A percentile compares a stretch with the other conserved stretches of the same genome.
Conservation (phyloP, 2,888 invertebrate genomes). For the Drosophila suboccidentalis region DNA sequence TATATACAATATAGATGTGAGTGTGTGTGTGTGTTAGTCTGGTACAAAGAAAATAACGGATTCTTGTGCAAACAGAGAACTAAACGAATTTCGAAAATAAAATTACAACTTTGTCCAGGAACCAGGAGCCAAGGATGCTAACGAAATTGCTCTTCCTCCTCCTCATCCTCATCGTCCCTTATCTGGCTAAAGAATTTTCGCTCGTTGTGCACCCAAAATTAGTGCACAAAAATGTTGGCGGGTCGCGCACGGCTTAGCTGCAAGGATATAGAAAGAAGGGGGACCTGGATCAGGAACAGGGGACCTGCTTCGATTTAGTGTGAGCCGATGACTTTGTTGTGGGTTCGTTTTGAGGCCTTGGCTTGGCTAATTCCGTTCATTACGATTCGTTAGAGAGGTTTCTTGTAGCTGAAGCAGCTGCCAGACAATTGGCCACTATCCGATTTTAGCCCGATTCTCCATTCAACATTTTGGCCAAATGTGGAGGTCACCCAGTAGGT, state of each 20-base stretch:
- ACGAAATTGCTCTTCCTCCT: conserved; percentile 57
- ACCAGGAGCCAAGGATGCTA: conserved; percentile 59
- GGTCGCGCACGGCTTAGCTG: conserved; percentile 65
- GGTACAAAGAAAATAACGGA: conserved; percentile 77
- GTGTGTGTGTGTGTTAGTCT: conserved; percentile 25
- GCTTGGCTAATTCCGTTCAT: conserved; percentile 69
- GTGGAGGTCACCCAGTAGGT: conserved; percentile 12
- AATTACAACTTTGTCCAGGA: conserved; percentile 77
- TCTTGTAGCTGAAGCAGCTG: conserved; percentile 32
- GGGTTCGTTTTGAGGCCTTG: conserved; percentile 16
- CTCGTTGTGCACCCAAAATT: conserved; percentile 61
- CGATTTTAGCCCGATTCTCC: conserved; percentile 28
- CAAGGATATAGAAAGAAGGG: not conserved
- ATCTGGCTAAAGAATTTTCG: conserved; percentile 34
- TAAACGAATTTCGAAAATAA: conserved; percentile 81
- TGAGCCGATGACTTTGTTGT: conserved; percentile 12
- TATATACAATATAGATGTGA: conserved; percentile 36
- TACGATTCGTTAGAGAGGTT: conserved; percentile 71
- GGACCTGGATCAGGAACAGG: not conserved
- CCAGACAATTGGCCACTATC: conserved; percentile 49
- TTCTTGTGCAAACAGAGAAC: conserved; percentile 80
- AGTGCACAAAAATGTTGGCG: conserved; percentile 65
- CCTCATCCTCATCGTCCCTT: conserved; percentile 1
- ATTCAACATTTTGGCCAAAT: conserved; percentile 10
- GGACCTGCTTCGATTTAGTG: conserved; percentile 6